Base-by-base conservation (phyloP, 2,797 vertebrate genomes). In the Micropoecilia bifurca region DNA sequence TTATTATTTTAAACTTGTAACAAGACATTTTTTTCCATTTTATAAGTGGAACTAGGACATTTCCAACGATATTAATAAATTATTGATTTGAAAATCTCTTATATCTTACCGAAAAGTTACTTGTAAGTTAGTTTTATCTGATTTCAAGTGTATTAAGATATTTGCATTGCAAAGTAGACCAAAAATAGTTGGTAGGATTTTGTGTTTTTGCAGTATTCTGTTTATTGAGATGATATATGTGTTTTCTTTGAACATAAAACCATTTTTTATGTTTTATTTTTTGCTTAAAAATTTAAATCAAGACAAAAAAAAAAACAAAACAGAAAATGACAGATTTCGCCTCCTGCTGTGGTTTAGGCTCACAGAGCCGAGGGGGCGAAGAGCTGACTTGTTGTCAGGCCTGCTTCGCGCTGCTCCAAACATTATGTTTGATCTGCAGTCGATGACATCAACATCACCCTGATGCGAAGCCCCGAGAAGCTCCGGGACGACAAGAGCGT, bases 361-460 rank as follows among this genome's bases (percentile, higher is more conserved):
- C 10, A 20, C 13, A 79, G 71, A 78, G 63, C 78, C 16, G 66
- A 22, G 74, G 73, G 2, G 69, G 16, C 6, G 46, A 76, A 55
- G 63, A 41, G 82, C 36, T 73, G 75, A 77, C 71, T 20, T 48
- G 68, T 80, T 84, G 71, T 75, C 63, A 74, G 71, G 61, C 79
- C 77, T 45, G 80, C 74, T 83, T 92, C 89, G 89, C 16, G 46
- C 81, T 88, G 85, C 78, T 89, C 57, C 57, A 33, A 8, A 83
- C 77, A 14, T 77, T 80, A 59, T 82, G 74, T 83, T 92, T 13
- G 1, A 81, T 85, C 81, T 82, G 59, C 72, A 99, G 99, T 98
- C 83, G 96, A 96, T 33, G 99, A 99, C 92, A 97, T 99, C 94
- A 99, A 99, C 95, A 96, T 99, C 91, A 97, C 97, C 2, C 93